Base-by-base conservation (phyloP, 2,888 invertebrate genomes). In the Xylota sylvarum region DNA sequence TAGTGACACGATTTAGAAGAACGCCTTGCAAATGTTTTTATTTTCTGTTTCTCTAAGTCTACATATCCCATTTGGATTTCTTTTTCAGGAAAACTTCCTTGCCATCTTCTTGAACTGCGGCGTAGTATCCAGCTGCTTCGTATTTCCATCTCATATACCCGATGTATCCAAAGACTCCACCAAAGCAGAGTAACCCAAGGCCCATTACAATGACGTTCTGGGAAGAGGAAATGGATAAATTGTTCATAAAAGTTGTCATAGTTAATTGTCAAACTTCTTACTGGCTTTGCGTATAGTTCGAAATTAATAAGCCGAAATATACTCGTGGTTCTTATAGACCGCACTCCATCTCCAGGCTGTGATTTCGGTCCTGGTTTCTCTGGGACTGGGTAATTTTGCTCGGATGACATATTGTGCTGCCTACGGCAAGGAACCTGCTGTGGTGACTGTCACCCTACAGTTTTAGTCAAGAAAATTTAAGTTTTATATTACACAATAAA, bases 191-290 rank as follows among this genome's bases (percentile, higher is more conserved):
- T n/a, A 96, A 90, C 56, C 98, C 98, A 86, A 97, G 90, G 37
- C 94, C 95, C 98, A 98, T 98, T 88, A 97, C 95, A 3, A 96
- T 94, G 89, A 96, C 95, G 93, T 98, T 98, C 98, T 97, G 94
- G 88, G 95, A 58, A 73, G 12, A 78, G 4, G 30, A 52, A 30
- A 65, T 4, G 37, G 10, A 46, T 58, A 43, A 43, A 27, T 12
- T 37, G 52, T 30, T 55, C 6, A 9, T 19, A n/a, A 40, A 14
- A 48, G n/a, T 6, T n/a, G n/a, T n/a, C n/a, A n/a, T n/a, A n/a
- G n/a, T 23, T 5, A 10, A 9, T 12, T n/a, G 2, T n/a, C 1
- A 10, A 67, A 56, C 52, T 12, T 69, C 96, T 94, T 94, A 98
- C 98, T 83, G 97, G 98, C 93, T 96, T 97, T 0, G 96, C 95